Evolutionary conservation across 2,113 vertebrate genomes (phyloP).

Genomic region (Lepidothrix coronata): DNA sequence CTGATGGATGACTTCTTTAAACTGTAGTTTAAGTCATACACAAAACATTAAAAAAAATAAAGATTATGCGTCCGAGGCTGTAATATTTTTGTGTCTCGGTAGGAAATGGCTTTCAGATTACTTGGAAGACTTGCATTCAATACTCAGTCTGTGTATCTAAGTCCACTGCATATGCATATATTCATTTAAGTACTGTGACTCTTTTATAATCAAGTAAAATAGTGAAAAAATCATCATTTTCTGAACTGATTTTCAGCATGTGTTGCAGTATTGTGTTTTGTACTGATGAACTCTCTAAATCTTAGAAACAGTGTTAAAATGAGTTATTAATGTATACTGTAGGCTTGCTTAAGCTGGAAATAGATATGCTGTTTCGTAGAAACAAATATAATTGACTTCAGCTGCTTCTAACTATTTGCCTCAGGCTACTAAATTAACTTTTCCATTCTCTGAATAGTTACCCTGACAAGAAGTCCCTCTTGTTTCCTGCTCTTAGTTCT

Average conservation of each 20-base stretch:
- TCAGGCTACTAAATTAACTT: not conserved
- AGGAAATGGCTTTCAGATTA: not conserved
- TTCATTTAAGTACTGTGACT: not conserved
- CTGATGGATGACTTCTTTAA: not conserved
- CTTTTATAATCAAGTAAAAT: not conserved
- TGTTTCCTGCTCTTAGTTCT: not conserved
- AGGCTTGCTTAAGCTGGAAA: not conserved
- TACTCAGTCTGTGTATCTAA: not conserved
- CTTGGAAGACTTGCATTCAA: not conserved
- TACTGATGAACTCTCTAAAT: not conserved
- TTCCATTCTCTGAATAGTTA: not conserved
- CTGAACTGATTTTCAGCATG: not conserved
- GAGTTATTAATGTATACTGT: not conserved
- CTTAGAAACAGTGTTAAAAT: not conserved
- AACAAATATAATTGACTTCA: not conserved
- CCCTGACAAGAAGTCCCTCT: not conserved
- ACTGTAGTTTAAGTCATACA: not conserved
- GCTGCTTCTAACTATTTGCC: not conserved
- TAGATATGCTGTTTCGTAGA: not conserved
- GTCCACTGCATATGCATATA: rapidly evolving
- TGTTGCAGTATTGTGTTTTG: not conserved
- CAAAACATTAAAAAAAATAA: not conserved
- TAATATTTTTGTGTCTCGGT: not conserved
- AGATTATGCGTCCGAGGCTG: not conserved
- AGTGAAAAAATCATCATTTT: not conserved